phyloP scores from a whole-genome alignment of 2,113 vertebrate species.

The Mionectes macconnelli region DNA sequence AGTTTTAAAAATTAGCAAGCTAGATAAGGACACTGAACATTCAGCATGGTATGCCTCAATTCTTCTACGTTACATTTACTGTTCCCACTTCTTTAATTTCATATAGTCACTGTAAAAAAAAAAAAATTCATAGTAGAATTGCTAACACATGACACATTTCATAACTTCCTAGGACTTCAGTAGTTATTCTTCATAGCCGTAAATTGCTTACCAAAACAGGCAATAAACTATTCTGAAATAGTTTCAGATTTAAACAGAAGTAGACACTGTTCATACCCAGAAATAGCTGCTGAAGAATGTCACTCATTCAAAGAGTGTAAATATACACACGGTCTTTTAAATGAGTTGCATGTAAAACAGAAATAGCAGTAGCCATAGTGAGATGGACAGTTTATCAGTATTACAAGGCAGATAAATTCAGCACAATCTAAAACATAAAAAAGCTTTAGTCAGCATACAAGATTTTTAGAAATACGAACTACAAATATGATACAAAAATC shows the following conservation, averaged over 20 bases:
- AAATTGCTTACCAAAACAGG: neutral
- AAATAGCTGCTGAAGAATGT: neutral
- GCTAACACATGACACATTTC: neutral
- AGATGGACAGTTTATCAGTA: neutral
- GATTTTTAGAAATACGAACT: neutral
- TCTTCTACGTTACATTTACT: neutral
- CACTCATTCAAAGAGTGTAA: neutral
- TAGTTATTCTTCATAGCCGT: neutral
- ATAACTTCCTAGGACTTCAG: neutral
- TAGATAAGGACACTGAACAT: neutral
- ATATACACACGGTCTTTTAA: neutral
- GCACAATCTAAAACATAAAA: neutral
- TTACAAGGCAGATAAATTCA: neutral
- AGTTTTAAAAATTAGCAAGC: neutral
- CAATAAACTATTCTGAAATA: neutral
- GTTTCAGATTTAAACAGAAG: neutral
- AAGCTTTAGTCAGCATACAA: neutral
- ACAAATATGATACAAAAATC: neutral
- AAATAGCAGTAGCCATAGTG: neutral
- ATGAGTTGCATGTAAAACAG: neutral
- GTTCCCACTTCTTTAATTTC: neutral
- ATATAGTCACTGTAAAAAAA: neutral
- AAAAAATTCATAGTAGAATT: neutral
- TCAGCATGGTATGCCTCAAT: neutral
- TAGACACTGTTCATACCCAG: neutral